Evolutionary conservation across 1,140 invertebrate genomes (phyloP).

Genomic region (Bombus picipes): DNA sequence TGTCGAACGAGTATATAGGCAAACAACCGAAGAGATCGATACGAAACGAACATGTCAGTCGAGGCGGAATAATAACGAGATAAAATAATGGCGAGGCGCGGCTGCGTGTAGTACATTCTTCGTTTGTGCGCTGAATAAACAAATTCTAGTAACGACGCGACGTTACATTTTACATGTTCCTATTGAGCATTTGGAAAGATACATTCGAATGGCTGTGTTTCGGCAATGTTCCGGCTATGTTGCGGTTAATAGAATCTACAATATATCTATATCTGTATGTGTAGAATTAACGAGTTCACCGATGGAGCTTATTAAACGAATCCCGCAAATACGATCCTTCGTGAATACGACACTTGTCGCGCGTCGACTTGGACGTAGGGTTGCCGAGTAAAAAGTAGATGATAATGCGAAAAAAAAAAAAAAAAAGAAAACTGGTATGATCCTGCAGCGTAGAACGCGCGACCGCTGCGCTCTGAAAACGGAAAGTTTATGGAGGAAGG

Average conservation of each 20-base stretch:
- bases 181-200: too few species aligned
- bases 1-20: not conserved
- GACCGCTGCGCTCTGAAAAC: slow-evolving; percentile 33
- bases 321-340: slow-evolving; percentile 15
- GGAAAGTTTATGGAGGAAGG: slow-evolving; percentile 48
- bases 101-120: not conserved
- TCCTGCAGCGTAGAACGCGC: too few species aligned
- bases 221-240: too few species aligned
- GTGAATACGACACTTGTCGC: slow-evolving; percentile 42
- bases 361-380: too few species aligned
- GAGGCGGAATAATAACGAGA: slow-evolving; percentile 25
- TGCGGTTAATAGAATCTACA: too few species aligned
- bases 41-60: not conserved
- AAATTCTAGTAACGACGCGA: not conserved
- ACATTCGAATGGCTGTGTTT: too few species aligned
- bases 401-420: slow-evolving; percentile 7
- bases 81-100: slow-evolving; percentile 1
- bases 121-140: not conserved
- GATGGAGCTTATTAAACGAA: slow-evolving; percentile 22
- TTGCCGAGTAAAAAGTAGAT: slow-evolving; percentile 27
- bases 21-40: slow-evolving; percentile 8
- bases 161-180: not conserved
- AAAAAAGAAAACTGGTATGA: not conserved
- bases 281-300: not conserved
- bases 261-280: too few species aligned